These are phyloP conservation scores for Drosophila biarmipes DNA, from an alignment of 1,140 invertebrate species.

Conservation along the genomic window DNA sequence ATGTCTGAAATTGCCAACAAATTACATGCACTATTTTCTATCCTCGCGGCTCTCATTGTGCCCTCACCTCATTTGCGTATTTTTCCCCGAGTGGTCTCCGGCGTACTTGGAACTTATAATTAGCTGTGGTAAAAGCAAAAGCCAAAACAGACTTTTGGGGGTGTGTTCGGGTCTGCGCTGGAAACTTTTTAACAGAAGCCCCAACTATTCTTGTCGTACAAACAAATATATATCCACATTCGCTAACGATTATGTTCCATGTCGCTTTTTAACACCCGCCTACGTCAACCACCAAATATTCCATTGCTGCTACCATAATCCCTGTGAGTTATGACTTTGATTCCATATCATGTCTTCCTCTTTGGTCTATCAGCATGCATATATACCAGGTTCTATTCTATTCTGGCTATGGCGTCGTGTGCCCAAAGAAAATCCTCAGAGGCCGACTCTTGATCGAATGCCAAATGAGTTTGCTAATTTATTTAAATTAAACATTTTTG, in stretches of 20 bases:
- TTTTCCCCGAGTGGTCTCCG: constrained; percentile 24
- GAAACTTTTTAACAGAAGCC: neutral
- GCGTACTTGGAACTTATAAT: constrained; percentile 48
- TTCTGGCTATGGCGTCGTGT: constrained; percentile 55
- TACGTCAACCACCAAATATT: constrained; percentile 8
- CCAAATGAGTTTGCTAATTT: constrained; percentile 62
- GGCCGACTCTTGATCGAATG: constrained; percentile 51
- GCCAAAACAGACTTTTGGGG: constrained; percentile 25
- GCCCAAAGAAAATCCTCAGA: constrained; percentile 34
- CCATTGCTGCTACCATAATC: constrained; percentile 24
- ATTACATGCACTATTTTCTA: constrained; percentile 30
- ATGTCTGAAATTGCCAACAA: constrained; percentile 61
- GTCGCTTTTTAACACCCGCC: constrained; percentile 4
- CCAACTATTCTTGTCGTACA: neutral
- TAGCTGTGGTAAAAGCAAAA: constrained; percentile 21
- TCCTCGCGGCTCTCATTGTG: neutral
- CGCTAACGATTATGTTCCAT: constrained; percentile 10
- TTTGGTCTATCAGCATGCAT: constrained; percentile 8
- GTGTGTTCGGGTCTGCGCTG: constrained; percentile 34
- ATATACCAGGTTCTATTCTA: constrained; percentile 14
- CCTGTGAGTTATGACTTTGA: constrained; percentile 28
- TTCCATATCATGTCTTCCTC: constrained; percentile 11
- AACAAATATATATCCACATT: neutral
- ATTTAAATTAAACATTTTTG: constrained; percentile 45
- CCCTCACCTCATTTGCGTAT: neutral